phyloP scores from a whole-genome alignment of 2,888 invertebrate genomes.

The Tridacna gigas region DNA sequence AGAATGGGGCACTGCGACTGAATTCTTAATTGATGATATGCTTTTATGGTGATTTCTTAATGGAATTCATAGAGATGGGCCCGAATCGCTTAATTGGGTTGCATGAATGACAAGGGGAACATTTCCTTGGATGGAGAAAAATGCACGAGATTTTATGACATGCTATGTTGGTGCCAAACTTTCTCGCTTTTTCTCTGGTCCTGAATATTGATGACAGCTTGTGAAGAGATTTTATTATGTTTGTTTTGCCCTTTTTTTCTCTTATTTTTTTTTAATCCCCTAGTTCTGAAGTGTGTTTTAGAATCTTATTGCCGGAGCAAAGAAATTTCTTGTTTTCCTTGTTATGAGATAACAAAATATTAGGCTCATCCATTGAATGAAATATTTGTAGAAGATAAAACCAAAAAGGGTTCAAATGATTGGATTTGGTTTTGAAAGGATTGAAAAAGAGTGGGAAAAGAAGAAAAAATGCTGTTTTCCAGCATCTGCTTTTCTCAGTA shows the following conservation, averaged over 20 bases:
- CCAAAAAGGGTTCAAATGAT: no score
- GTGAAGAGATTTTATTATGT: conserved; percentile 30
- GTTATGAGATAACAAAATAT: no score
- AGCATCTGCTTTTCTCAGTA: no score
- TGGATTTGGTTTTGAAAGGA: no score
- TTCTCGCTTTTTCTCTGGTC: conserved; percentile 26
- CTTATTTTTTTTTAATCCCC: no score
- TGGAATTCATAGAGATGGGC: conserved; percentile 63
- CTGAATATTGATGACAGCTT: conserved; percentile 29
- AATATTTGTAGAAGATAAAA: no score
- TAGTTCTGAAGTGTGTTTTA: no score
- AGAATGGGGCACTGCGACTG: conserved; percentile 56
- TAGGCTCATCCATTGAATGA: no score
- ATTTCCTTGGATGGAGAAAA: conserved; percentile 33
- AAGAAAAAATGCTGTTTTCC: no score
- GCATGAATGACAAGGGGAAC: conserved; percentile 59
- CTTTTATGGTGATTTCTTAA: conserved; percentile 69
- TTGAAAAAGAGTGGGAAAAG: no score
- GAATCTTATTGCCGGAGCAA: no score
- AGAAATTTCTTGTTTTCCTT: no score
- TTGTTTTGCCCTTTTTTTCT: conserved; percentile 10
- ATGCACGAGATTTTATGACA: conserved; percentile 53
- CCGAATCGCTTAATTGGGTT: conserved; percentile 60
- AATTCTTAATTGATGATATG: conserved; percentile 64
- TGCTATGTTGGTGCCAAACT: conserved; percentile 26